These are phyloP conservation scores for Folsomia candida DNA, from an alignment of 2,888 invertebrate species.

Conservation along the genomic window DNA sequence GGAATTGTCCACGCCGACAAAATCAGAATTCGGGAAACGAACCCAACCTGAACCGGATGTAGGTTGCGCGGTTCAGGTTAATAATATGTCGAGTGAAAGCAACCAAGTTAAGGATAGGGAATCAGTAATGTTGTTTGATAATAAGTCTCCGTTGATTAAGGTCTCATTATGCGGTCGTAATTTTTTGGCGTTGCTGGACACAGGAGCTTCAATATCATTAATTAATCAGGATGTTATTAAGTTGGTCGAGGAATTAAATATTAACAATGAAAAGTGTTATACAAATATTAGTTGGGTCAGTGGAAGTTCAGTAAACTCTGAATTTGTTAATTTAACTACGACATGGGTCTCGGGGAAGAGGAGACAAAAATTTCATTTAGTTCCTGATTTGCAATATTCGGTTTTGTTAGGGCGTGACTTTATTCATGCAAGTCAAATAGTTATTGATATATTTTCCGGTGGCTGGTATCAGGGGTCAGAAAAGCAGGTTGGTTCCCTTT, in stretches of 20 bases:
- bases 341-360: neutral
- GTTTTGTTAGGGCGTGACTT: constrained; percentile 1
- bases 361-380: neutral
- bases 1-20: too few relatives aligned
- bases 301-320: too few relatives aligned
- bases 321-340: neutral
- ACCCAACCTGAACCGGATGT: too few relatives aligned
- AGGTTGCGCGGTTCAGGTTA: too few relatives aligned
- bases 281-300: too few relatives aligned
- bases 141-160: too few relatives aligned
- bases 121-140: too few relatives aligned
- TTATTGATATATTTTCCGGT: neutral
- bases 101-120: too few relatives aligned
- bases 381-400: neutral
- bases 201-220: neutral
- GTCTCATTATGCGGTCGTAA: too few relatives aligned
- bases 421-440: neutral
- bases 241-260: neutral
- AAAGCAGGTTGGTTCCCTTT: neutral
- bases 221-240: neutral
- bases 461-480: neutral
- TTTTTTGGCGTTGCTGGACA: neutral
- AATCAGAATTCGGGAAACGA: too few relatives aligned
- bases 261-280: too few relatives aligned
- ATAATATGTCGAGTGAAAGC: too few relatives aligned